Evolutionary conservation across 2,113 vertebrate genomes (phyloP).

Genomic region (Psettodes erumei): DNA sequence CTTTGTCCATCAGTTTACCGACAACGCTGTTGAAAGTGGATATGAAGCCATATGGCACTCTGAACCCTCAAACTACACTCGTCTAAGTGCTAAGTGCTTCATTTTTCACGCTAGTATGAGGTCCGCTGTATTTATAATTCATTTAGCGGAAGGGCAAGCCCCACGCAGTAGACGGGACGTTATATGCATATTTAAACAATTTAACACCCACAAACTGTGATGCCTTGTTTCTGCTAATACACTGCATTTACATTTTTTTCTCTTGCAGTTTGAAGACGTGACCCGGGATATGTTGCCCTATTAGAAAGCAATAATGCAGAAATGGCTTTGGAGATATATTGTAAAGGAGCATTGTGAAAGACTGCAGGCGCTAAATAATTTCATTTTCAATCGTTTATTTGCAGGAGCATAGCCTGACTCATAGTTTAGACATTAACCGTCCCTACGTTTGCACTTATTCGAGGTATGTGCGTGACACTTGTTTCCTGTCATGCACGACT

Average conservation of each 20-base stretch:
- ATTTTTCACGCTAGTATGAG: conserved; percentile 57
- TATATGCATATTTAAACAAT: conserved; percentile 67
- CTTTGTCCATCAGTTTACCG: conserved; percentile 51
- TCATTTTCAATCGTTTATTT: conserved; percentile 58
- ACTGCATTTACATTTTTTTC: conserved; percentile 3
- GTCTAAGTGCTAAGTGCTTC: conserved; percentile 60
- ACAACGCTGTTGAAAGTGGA: conserved; percentile 55
- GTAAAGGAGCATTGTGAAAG: conserved; percentile 44
- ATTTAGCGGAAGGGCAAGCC: conserved; percentile 53
- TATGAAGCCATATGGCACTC: conserved; percentile 60
- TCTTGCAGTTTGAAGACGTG: conserved; percentile 53
- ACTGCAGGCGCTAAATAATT: conserved; percentile 55
- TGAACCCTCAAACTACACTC: conserved; percentile 44
- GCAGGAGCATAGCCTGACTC: conserved; percentile 32
- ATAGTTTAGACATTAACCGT: conserved; percentile 24
- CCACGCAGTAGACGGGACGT: conserved; percentile 38
- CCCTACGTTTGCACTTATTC: conserved; percentile 16
- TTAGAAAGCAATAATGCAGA: conserved; percentile 64
- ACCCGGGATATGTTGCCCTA: conserved; percentile 54
- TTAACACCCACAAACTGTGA: conserved; percentile 48
- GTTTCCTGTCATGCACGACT: conserved; percentile 40
- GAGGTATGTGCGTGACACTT: conserved; percentile 25
- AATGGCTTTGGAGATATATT: conserved; percentile 53
- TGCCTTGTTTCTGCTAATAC: conserved; percentile 38
- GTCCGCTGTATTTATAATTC: conserved; percentile 68